These are phyloP conservation scores for Hartigia nigra DNA, from an alignment of 2,888 invertebrate genomes.

Conservation along the genomic window DNA sequence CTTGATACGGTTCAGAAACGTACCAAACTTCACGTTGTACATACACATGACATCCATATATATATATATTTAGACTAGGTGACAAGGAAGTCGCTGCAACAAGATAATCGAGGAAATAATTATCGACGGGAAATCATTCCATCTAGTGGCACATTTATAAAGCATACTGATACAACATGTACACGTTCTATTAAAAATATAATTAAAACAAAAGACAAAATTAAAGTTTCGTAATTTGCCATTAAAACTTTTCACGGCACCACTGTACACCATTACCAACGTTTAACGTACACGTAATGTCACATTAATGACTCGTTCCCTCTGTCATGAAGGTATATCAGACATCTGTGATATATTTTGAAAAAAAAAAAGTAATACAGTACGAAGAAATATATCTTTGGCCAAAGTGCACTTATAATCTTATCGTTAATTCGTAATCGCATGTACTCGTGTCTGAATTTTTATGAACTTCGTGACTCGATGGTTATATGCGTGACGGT, in stretches of 20 bases:
- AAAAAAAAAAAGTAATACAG: neutral
- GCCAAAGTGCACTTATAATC: neutral
- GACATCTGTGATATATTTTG: neutral
- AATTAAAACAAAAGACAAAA: too few species aligned
- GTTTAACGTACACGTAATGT: neutral
- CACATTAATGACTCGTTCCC: neutral
- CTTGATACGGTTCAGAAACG: neutral
- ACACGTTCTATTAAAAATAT: too few species aligned
- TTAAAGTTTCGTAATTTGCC: too few species aligned
- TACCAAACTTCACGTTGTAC: too few species aligned
- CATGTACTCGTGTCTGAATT: neutral
- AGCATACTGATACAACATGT: too few species aligned
- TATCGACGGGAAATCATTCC: too few species aligned
- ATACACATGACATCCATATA: too few species aligned
- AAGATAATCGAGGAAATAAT: too few species aligned
- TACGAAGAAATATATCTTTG: neutral
- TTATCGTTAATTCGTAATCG: neutral
- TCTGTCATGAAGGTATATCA: neutral
- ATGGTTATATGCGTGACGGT: neutral
- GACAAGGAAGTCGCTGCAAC: too few species aligned
- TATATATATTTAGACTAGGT: too few species aligned
- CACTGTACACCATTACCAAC: neutral
- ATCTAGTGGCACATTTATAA: too few species aligned
- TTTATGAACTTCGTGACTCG: neutral
- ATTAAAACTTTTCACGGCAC: too few species aligned